Percentiles rank a stretch among this genome's conserved stretches.
Conservation (phyloP, 2,797 vertebrate genomes). For the Gymnothorax reevesii region DNA sequence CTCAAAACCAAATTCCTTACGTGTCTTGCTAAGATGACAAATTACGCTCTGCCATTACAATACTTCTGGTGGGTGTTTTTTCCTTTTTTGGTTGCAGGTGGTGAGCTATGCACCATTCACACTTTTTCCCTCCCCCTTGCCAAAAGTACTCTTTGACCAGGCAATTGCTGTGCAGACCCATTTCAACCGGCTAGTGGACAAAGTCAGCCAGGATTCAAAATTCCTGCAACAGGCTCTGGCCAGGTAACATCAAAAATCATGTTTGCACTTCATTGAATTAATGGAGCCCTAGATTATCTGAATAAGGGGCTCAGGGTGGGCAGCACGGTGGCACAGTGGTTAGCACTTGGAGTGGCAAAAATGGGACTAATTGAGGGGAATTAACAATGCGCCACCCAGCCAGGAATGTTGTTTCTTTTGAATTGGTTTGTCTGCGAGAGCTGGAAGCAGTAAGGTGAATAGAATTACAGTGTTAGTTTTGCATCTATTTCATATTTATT, state of each 20-base stretch:
- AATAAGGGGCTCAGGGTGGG: background rate
- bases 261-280: background rate
- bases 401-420: constrained; percentile 52
- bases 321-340: too few species aligned
- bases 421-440: constrained; percentile 44
- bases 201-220: constrained; percentile 79
- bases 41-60: background rate
- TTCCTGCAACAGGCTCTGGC: constrained; percentile 83
- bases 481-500: background rate
- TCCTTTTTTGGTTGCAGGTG: constrained; percentile 65
- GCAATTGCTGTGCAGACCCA: constrained; percentile 84
- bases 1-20: background rate
- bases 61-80: too few species aligned
- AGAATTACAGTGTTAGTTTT: background rate
- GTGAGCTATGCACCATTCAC: constrained; percentile 88
- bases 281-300: background rate
- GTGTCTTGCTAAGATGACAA: background rate
- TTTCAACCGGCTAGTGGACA: constrained; percentile 88
- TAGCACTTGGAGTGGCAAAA: background rate
- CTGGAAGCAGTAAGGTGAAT: background rate
- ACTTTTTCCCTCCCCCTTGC: constrained; percentile 84
- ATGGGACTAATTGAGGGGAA: constrained; percentile 21
- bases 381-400: constrained; percentile 42
- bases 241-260: constrained; percentile 67
- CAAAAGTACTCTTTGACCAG: constrained; percentile 76